These are phyloP conservation scores for Antechinus flavipes DNA, from an alignment of 2,113 vertebrate species.

Conservation along the genomic window DNA sequence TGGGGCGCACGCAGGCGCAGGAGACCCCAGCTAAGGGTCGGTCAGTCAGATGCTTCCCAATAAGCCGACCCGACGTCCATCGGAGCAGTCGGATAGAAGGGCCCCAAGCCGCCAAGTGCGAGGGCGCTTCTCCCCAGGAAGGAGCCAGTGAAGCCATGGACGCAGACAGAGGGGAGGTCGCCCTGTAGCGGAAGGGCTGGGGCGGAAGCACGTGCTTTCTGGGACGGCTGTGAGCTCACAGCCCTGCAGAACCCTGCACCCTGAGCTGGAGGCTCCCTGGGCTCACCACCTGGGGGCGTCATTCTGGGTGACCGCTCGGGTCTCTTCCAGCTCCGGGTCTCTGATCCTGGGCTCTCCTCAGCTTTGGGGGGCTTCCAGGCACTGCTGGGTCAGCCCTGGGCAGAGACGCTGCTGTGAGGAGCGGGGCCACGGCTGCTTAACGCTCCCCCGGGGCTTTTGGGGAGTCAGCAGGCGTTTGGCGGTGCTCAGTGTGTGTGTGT, in stretches of 20 bases:
- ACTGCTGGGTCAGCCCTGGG: neutral
- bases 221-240: too few relatives aligned
- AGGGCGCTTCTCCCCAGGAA: too few relatives aligned
- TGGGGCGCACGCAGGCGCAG: too few relatives aligned
- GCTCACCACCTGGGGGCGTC: neutral
- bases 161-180: neutral
- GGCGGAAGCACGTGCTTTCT: neutral
- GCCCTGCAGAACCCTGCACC: neutral
- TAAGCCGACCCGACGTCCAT: too few relatives aligned
- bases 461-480: neutral
- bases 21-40: too few relatives aligned
- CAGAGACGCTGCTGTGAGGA: too few relatives aligned
- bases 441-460: neutral
- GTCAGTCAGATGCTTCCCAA: too few relatives aligned
- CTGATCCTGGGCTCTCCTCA: too few relatives aligned
- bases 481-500: neutral
- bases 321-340: neutral
- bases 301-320: neutral
- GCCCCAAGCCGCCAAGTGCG: too few relatives aligned
- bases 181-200: neutral
- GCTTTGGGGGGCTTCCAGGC: too few relatives aligned
- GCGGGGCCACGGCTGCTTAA: neutral
- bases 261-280: neutral
- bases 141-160: too few relatives aligned
- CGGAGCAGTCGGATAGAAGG: too few relatives aligned